Conservation (phyloP, 2,888 invertebrate species). For the Danaus chrysippus region DNA sequence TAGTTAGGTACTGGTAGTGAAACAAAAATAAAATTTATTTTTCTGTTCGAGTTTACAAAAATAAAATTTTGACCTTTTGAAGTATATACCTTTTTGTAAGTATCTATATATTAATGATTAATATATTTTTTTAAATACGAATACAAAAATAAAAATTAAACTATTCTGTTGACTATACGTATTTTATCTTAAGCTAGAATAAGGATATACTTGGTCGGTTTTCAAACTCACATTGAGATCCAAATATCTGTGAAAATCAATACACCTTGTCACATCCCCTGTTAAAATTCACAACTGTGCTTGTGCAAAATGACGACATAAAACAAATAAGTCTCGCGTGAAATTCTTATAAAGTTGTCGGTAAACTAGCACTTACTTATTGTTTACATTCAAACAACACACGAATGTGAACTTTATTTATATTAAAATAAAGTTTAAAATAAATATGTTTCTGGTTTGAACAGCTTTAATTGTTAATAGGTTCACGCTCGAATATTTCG, state of each 20-base stretch:
- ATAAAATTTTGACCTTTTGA: too few species aligned
- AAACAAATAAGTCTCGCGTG: conserved; percentile 71
- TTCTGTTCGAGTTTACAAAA: too few species aligned
- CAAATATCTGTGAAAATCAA: conserved; percentile 52
- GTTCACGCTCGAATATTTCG: conserved; percentile 56
- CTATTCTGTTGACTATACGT: background rate
- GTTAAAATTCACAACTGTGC: conserved; percentile 67
- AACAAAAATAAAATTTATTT: background rate
- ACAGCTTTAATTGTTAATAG: conserved; percentile 19
- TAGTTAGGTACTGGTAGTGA: background rate
- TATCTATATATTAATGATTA: too few species aligned
- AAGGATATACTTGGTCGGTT: background rate
- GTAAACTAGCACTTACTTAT: conserved; percentile 36
- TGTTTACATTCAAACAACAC: background rate
- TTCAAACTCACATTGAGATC: conserved; percentile 36
- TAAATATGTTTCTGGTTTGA: background rate
- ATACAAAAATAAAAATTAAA: background rate
- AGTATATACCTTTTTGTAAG: too few species aligned
- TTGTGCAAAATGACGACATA: conserved; percentile 53
- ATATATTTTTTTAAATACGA: background rate
- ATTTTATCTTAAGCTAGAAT: background rate
- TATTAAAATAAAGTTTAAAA: background rate
- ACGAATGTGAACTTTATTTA: conserved; percentile 12
- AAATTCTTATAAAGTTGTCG: conserved; percentile 60
- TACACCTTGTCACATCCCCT: conserved; percentile 52